These are phyloP conservation scores for Philopotamus ludificatus DNA, from an alignment of 1,140 invertebrate genomes.

Conservation along the genomic window DNA sequence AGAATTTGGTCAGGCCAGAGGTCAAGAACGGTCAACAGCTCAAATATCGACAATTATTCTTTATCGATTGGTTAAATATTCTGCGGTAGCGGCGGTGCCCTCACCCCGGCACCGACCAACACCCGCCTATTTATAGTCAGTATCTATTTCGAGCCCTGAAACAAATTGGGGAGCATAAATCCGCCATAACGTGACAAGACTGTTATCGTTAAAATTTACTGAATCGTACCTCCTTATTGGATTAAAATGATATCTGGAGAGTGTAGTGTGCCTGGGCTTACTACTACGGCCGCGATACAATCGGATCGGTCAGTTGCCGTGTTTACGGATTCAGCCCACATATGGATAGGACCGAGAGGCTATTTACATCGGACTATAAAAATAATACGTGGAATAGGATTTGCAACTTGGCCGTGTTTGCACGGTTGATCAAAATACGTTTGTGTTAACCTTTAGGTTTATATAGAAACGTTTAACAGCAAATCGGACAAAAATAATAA, in stretches of 20 bases:
- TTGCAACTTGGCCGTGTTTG: background rate
- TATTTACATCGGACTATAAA: background rate
- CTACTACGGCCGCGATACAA: background rate
- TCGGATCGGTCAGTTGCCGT: background rate
- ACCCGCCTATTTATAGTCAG: slow-evolving; percentile 21
- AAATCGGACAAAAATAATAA: too few relatives aligned
- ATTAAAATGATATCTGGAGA: slow-evolving; percentile 4
- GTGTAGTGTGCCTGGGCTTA: background rate
- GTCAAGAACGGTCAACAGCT: background rate
- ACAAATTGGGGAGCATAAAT: slow-evolving; percentile 30
- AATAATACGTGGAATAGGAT: background rate
- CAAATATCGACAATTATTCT: slow-evolving; percentile 19
- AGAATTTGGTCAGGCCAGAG: background rate
- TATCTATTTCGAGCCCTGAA: slow-evolving; percentile 14
- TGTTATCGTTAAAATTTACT: slow-evolving; percentile 27
- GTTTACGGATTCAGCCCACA: background rate
- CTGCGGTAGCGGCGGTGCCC: background rate
- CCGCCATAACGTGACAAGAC: slow-evolving; percentile 20
- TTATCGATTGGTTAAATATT: slow-evolving; percentile 28
- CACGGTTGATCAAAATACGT: background rate
- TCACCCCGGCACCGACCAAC: slow-evolving; percentile 8
- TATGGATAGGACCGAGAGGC: background rate
- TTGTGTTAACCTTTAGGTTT: too few relatives aligned
- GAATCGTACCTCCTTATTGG: slow-evolving; percentile 11
- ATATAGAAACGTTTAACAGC: too few relatives aligned